These are phyloP conservation scores for Ochropleura leucogaster DNA, from an alignment of 2,888 invertebrate species.

Conservation along the genomic window DNA sequence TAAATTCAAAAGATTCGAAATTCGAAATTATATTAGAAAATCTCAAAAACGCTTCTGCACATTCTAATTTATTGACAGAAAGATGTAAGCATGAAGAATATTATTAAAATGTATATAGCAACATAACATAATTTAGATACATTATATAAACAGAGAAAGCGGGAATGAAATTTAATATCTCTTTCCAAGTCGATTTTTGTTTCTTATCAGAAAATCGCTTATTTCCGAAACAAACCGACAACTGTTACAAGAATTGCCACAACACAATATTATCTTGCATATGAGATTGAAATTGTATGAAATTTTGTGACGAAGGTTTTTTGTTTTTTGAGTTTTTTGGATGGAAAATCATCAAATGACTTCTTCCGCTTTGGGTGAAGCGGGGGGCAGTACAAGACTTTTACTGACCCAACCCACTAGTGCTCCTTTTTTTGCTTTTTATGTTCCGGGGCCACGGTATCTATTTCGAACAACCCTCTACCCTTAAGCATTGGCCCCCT, in stretches of 20 bases:
- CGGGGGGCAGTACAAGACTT: too few relatives aligned
- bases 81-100: neutral
- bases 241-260: slow-evolving; percentile 8
- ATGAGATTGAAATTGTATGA: neutral
- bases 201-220: neutral
- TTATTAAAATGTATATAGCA: neutral
- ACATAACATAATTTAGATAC: neutral
- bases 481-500: too few relatives aligned
- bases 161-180: neutral
- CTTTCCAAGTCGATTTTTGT: neutral
- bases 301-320: too few relatives aligned
- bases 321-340: too few relatives aligned
- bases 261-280: slow-evolving; percentile 14
- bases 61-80: too few relatives aligned
- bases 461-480: too few relatives aligned
- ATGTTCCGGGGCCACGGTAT: too few relatives aligned
- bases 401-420: too few relatives aligned
- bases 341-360: too few relatives aligned
- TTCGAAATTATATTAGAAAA: neutral
- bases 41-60: neutral
- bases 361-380: too few relatives aligned
- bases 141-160: neutral
- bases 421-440: too few relatives aligned
- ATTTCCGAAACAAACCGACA: slow-evolving; percentile 1
- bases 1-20: neutral